Base-by-base conservation (phyloP, 2,888 invertebrate species). In the Ceratothoa steindachneri region DNA sequence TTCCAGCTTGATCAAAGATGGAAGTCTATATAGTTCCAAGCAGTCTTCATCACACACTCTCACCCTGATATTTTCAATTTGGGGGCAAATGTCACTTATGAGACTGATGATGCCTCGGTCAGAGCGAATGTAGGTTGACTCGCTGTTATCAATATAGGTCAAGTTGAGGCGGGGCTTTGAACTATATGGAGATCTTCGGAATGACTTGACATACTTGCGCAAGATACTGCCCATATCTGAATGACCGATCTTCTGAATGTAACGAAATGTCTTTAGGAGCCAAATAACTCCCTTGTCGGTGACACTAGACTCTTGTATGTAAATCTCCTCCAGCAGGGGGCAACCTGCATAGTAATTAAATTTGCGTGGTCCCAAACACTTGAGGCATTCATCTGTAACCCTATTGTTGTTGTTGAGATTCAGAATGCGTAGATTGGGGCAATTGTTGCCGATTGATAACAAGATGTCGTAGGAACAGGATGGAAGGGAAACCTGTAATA, bases 391-490 rank as follows among this genome's bases (percentile, higher is more conserved):
- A 60, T 60, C 27, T 2, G 60, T 60, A 12, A 60, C 60, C 27
- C 60, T 15, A 24, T 60, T 60, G 27, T 60, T 60, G 24, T 60
- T 60, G 9, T 60, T 60, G 12, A 60, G 24, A 24, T 60, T 60
- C 24, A 60, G 27, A 60, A 60, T 60, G 12, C 60, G 60, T 1
- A 60, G 60, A 60, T 60, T 60, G 19, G 60, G 60, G 60, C 60
- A 60, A 60, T 60, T 60, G 12, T 24, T 12, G n/a, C 60, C 60
- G 24, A 60, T 24, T 22, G 60, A 60, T 22, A 22, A n/a, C 22
- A 60, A 12, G 19, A 60, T 15, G 3, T 1, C 24, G 60, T 60
- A 60, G 60, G 60, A 60, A 60, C 60, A 60, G 24, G 60, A 60
- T 12, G 60, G 60, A 60, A 60, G 60, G 2, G 60, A 60, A 1